Conservation (phyloP, 2,113 vertebrate genomes). For the Andinoacara biseriatus region DNA sequence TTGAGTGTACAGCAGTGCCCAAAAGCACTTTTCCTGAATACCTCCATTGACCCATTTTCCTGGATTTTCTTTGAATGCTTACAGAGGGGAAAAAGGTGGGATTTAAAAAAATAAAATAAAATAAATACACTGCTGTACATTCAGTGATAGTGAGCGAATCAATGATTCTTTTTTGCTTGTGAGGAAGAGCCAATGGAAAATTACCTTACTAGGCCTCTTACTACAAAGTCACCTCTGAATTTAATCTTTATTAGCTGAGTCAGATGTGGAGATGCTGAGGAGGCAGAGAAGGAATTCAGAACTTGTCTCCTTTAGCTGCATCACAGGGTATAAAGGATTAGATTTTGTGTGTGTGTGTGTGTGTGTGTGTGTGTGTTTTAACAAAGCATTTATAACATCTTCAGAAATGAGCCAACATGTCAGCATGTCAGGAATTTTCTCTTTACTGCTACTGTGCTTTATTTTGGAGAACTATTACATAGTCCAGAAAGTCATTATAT, state of each 20-base stretch:
- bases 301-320: slow-evolving; percentile 35
- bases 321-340: background rate
- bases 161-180: slow-evolving; percentile 40
- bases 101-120: slow-evolving; percentile 45
- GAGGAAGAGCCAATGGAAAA: slow-evolving; percentile 55
- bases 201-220: slow-evolving; percentile 46
- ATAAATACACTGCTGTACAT: slow-evolving; percentile 23
- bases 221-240: slow-evolving; percentile 73
- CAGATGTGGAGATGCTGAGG: slow-evolving; percentile 75
- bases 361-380: background rate
- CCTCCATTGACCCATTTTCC: slow-evolving; percentile 71
- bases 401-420: slow-evolving; percentile 2
- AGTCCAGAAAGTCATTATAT: background rate
- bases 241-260: slow-evolving; percentile 73
- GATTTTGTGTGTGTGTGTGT: background rate
- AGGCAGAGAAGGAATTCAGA: slow-evolving; percentile 64
- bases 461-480: background rate
- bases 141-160: slow-evolving; percentile 50
- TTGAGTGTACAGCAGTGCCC: slow-evolving; percentile 28
- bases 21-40: slow-evolving; percentile 60
- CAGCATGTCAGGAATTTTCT: slow-evolving; percentile 2
- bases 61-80: slow-evolving; percentile 61
- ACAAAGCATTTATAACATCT: slow-evolving; percentile 26
- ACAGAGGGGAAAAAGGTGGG: slow-evolving; percentile 24
- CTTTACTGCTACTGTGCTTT: background rate